phyloP scores from a whole-genome alignment of 2,888 invertebrate genomes.

The Chymomyza caudatula region DNA sequence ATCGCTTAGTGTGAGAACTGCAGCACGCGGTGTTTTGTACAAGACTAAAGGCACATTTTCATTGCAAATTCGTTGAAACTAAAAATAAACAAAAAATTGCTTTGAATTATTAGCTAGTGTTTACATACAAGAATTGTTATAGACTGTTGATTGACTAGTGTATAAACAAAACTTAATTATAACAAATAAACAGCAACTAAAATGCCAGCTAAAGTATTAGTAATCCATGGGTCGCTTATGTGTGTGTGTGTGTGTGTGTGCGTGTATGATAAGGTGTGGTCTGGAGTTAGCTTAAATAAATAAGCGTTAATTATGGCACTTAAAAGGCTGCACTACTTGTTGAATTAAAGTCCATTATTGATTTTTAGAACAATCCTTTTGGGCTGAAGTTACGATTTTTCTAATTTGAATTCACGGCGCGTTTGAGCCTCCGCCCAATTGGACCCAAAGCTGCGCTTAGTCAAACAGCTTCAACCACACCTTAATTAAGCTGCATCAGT shows the following conservation, averaged over 20 bases:
- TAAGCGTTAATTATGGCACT: background rate
- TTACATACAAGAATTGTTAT: conserved; percentile 34
- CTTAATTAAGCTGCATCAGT: conserved; percentile 39
- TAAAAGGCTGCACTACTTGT: background rate
- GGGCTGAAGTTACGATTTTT: background rate
- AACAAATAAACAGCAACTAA: conserved; percentile 22
- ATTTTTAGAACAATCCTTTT: background rate
- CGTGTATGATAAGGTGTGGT: conserved; percentile 53
- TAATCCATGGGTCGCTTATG: conserved; percentile 17
- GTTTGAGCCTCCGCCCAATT: conserved; percentile 36
- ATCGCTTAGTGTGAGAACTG: conserved; percentile 25
- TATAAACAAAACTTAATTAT: conserved; percentile 46
- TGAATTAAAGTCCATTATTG: background rate
- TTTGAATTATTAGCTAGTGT: conserved; percentile 22
- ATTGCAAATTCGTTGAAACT: conserved; percentile 37
- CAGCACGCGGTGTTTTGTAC: conserved; percentile 29
- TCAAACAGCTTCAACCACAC: conserved; percentile 55
- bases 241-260: conserved; percentile 11
- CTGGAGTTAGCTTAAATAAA: conserved; percentile 15
- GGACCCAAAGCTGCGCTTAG: conserved; percentile 37
- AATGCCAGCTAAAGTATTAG: conserved; percentile 19
- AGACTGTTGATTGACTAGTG: conserved; percentile 19
- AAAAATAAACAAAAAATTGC: conserved; percentile 38
- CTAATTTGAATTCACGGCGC: background rate
- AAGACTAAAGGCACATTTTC: conserved; percentile 64